Percentiles rank a stretch among this genome's conserved stretches.
Conservation (phyloP, 2,113 vertebrate species). For the Corydoras sp. region DNA sequence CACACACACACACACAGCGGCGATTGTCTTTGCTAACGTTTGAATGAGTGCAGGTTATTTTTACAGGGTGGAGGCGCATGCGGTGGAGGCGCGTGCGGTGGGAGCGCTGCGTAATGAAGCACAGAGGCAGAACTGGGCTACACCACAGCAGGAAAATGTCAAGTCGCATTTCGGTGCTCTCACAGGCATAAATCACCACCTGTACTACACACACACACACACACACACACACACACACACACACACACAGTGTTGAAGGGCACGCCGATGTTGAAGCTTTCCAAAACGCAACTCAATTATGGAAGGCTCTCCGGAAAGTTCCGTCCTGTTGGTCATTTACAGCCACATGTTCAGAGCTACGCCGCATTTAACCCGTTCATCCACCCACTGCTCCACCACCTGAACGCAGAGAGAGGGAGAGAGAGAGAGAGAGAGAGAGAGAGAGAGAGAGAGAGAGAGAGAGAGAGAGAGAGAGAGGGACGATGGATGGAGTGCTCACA, state of each 20-base stretch:
- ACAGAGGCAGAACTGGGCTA: conserved; percentile 69
- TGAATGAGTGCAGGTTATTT: conserved; percentile 69
- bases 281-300: no score
- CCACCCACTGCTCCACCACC: no score
- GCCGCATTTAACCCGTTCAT: no score
- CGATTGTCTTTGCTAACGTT: conserved; percentile 56
- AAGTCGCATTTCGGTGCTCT: conserved; percentile 64
- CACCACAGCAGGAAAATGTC: conserved; percentile 76
- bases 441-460: no score
- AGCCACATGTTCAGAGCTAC: no score
- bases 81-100: conserved; percentile 59
- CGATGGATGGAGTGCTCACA: no score
- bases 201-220: conserved; percentile 29
- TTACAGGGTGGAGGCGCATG: conserved; percentile 66
- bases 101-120: conserved; percentile 67
- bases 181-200: conserved; percentile 67
- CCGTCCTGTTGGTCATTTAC: no score
- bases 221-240: conserved; percentile 22
- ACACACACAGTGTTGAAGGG: conserved; percentile 5
- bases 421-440: no score
- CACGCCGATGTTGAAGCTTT: no score
- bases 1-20: conserved; percentile 3
- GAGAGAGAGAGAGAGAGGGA: no score
- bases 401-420: no score
- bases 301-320: no score